These are phyloP conservation scores for Brachypalpus laphriformis DNA, from an alignment of 2,888 invertebrate species.

Conservation along the genomic window DNA sequence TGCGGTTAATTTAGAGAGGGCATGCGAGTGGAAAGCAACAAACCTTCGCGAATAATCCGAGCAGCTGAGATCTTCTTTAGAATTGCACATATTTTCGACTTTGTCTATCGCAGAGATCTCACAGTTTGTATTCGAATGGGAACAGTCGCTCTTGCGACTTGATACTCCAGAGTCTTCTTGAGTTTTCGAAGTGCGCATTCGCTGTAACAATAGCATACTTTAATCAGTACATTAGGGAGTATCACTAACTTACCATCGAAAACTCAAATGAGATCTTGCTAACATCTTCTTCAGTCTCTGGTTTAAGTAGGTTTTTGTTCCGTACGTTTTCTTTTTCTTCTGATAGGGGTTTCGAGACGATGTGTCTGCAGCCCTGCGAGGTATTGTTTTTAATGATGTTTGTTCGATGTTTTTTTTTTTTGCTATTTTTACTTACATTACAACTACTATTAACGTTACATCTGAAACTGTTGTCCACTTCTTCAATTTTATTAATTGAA, in stretches of 20 bases:
- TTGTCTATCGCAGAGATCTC: conserved; percentile 84
- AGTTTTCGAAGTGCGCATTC: conserved; percentile 77
- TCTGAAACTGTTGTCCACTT: conserved; percentile 72
- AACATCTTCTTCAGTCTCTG: conserved; percentile 79
- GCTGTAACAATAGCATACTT: conserved; percentile 70
- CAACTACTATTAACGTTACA: conserved; percentile 74
- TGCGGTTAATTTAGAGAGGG: conserved; percentile 59
- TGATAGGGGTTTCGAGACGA: conserved; percentile 49
- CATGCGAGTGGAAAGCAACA: conserved; percentile 70
- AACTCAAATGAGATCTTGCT: conserved; percentile 79
- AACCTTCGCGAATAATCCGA: conserved; percentile 84
- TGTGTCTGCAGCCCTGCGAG: conserved; percentile 79
- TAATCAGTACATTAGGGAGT: background rate
- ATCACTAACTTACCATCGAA: conserved; percentile 79
- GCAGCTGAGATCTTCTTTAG: conserved; percentile 80
- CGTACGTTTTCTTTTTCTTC: conserved; percentile 80
- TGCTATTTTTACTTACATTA: conserved; percentile 78
- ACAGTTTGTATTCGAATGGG: conserved; percentile 84
- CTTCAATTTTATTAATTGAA: conserved; percentile 74
- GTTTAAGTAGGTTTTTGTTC: conserved; percentile 78
- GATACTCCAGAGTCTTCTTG: conserved; percentile 83
- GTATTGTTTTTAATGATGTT: background rate
- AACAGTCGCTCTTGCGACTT: conserved; percentile 83
- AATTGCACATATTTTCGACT: conserved; percentile 79
- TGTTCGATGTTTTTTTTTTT: background rate